Base-by-base conservation (phyloP, 2,113 vertebrate genomes). In the Odocoileus hemionus region DNA sequence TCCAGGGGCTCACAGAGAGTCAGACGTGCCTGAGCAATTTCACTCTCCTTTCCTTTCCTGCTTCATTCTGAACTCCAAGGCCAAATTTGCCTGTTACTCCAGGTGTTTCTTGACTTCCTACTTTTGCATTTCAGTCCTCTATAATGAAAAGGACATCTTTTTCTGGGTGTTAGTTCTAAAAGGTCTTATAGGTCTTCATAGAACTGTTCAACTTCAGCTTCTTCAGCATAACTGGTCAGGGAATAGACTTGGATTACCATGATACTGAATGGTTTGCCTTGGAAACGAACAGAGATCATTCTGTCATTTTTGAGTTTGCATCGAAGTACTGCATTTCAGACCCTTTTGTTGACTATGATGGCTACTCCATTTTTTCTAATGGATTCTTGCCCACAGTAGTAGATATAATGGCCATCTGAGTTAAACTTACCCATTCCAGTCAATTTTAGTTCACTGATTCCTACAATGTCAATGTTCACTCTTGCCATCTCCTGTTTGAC, bases 1-100 rank as follows among this genome's bases (percentile, higher is more conserved):
- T 19, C 16, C 64, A 21, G 16, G 33, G 17, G 33, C 8, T 36
- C 0, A 1, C 33, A 67, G 21, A 67, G 17, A 67, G 64, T 36
- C 0, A 0, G 17, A 67, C 33, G 36, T 11, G 4, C 17, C 64
- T 36, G 64, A 36, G 17, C 2, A 1, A 67, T 67, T 67, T 67
- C 64, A 67, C 33, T 36, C 64, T 21, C 4, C 33, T 67, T 67
- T 67, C 8, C 64, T 67, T 67, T 19, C 17, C 17, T 36, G 64
- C 17, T 36, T 67, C 17, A 67, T 19, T 67, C n/a, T 36, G 17
- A 21, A 21, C 33, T 36, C 33, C 17, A 70, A 70, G 7, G 17
- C 64, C 64, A 36, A 70, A 36, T 70, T 11, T 70, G n/a, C 64
- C 64, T 70, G n/a, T 9, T 70, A 11, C 17, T 70, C 55, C n/a